Evolutionary conservation across 2,888 invertebrate species (phyloP).

Genomic region (Salticus scenicus): DNA sequence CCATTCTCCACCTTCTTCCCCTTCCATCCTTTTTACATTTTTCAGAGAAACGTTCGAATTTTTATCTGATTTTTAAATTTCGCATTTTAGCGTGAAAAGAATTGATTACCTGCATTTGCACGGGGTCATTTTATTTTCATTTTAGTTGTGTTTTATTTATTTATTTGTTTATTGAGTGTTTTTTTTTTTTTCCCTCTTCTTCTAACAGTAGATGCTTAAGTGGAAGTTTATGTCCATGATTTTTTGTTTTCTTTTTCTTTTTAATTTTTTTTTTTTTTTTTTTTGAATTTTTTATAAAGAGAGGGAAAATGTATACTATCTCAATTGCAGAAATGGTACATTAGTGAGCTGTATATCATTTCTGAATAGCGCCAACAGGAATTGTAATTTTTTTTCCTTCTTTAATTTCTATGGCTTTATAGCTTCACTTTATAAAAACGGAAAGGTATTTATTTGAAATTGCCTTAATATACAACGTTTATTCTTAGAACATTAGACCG

Average conservation of each 20-base stretch:
- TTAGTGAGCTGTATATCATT: neutral
- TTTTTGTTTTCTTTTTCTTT: neutral
- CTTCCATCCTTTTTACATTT: too few species aligned
- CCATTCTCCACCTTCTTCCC: neutral
- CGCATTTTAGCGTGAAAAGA: constrained; percentile 11
- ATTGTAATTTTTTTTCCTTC: too few species aligned
- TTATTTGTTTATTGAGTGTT: too few species aligned
- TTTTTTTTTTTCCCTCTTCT: neutral
- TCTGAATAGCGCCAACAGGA: neutral
- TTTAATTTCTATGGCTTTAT: too few species aligned
- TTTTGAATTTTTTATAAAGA: too few species aligned
- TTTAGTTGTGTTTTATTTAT: neutral
- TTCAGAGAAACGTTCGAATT: neutral
- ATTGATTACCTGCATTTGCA: constrained; percentile 25
- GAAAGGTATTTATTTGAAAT: too few species aligned
- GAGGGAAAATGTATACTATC: too few species aligned
- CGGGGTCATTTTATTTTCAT: constrained; percentile 29
- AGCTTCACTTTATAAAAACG: too few species aligned
- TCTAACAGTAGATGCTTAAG: neutral
- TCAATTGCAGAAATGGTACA: neutral
- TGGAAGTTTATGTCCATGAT: neutral
- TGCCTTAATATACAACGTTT: too few species aligned
- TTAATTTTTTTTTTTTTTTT: too few species aligned
- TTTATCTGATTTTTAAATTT: constrained; percentile 7
- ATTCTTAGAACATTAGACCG: too few species aligned